A percentile compares a stretch with the other conserved stretches of the same genome.
Conservation (phyloP, 1,140 invertebrate species). For the Drosophila kepulauana region DNA sequence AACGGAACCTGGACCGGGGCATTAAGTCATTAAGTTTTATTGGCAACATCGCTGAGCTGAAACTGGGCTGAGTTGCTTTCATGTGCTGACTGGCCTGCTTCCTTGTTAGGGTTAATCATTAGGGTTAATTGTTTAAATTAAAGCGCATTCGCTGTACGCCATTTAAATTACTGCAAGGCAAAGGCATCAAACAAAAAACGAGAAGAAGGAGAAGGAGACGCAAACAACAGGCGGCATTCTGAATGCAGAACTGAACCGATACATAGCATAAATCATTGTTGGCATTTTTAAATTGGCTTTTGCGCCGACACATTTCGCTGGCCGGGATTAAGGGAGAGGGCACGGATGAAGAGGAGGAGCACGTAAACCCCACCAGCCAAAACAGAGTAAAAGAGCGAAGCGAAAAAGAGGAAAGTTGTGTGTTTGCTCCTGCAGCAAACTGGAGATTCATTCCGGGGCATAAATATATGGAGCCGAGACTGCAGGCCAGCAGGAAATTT, state of each 20-base stretch:
- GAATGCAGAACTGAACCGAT: constrained; percentile 19
- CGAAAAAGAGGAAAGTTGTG: background rate
- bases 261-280: constrained; percentile 76
- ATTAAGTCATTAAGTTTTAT: constrained; percentile 82
- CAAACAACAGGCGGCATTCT: background rate
- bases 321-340: constrained; percentile 63
- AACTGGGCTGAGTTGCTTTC: background rate
- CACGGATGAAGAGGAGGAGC: constrained; percentile 1
- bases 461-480: constrained; percentile 41
- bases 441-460: constrained; percentile 35
- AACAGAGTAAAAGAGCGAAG: constrained; percentile 6
- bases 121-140: constrained; percentile 82
- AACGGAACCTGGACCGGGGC: constrained; percentile 45
- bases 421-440: constrained; percentile 5
- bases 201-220: background rate
- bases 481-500: constrained; percentile 70
- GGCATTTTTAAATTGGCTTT: constrained; percentile 83
- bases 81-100: background rate
- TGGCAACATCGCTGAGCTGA: constrained; percentile 54
- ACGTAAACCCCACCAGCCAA: constrained; percentile 41
- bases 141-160: constrained; percentile 53
- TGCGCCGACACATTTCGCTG: constrained; percentile 69
- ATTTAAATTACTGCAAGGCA: constrained; percentile 59
- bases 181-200: background rate
- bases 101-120: constrained; percentile 63